Conservation (phyloP, 1,140 invertebrate genomes). For the Akabosia matsudoensis region DNA sequence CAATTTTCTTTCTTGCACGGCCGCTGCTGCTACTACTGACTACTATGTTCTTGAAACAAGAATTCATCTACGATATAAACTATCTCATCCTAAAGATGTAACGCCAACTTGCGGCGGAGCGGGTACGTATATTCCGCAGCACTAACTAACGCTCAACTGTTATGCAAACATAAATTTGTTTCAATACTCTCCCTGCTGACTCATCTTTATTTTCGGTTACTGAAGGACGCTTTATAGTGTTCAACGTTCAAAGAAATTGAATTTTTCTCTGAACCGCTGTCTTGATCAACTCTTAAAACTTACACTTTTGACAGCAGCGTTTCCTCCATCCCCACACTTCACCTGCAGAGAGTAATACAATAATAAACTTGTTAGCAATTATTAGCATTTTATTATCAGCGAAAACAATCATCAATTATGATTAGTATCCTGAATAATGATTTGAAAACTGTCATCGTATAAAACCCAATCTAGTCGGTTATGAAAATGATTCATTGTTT, state of each 20-base stretch:
- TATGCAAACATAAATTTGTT: background rate
- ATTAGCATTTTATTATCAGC: background rate
- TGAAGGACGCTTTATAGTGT: too few species aligned
- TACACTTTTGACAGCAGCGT: slow-evolving; percentile 3
- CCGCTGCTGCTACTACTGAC: background rate
- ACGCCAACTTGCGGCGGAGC: too few species aligned
- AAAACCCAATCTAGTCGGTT: background rate
- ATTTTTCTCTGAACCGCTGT: background rate
- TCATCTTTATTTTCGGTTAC: background rate
- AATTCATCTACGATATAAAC: too few species aligned
- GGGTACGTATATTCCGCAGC: too few species aligned
- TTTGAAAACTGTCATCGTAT: background rate
- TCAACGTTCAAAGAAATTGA: too few species aligned
- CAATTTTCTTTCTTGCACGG: slow-evolving; percentile 6
- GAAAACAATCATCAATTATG: slow-evolving; percentile 20
- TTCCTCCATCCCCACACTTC: background rate
- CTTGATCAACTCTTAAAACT: background rate
- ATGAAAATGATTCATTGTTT: slow-evolving; percentile 8
- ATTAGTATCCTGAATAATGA: background rate
- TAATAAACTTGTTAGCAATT: background rate
- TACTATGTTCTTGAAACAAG: too few species aligned
- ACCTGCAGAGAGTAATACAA: slow-evolving; percentile 5
- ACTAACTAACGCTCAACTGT: too few species aligned
- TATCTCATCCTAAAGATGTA: too few species aligned
- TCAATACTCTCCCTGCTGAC: background rate